A percentile compares a stretch with the other conserved stretches of the same genome.
phyloP scores from a whole-genome alignment of 30 jellyfish, hydroid and myxozoan genomes.

The Catostylus mosaicus region DNA sequence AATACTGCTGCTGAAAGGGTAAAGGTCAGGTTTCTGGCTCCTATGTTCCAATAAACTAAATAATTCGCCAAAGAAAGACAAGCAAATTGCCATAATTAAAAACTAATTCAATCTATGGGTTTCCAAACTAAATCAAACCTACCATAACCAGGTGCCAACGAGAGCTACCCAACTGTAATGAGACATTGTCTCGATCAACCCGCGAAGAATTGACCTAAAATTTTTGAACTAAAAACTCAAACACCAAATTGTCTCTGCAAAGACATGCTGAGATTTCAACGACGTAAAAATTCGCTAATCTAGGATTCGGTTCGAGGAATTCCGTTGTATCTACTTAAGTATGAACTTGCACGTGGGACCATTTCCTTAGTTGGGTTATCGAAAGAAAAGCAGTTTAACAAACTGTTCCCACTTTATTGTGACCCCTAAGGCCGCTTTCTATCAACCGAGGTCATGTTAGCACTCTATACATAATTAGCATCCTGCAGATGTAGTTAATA shows the following conservation, averaged over 20 bases:
- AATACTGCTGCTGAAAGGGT: too few species aligned
- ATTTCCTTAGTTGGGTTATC: not conserved
- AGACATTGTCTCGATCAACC: not conserved
- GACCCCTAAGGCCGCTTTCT: not conserved
- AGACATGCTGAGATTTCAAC: not conserved
- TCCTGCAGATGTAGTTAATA: slow-evolving; percentile 15
- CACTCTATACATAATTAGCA: slow-evolving; percentile 5
- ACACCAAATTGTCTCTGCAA: slow-evolving; percentile 5
- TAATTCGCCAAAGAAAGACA: not conserved
- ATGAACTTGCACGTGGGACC: not conserved
- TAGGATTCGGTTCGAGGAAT: too few species aligned
- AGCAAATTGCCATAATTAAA: not conserved
- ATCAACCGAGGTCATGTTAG: slow-evolving; percentile 8
- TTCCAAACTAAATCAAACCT: not conserved
- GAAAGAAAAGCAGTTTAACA: not conserved
- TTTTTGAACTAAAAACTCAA: not conserved
- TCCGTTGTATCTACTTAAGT: not conserved
- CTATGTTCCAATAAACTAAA: not conserved
- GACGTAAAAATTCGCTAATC: slow-evolving; percentile 23
- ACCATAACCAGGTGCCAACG: not conserved
- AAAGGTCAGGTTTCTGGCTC: too few species aligned
- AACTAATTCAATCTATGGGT: not conserved
- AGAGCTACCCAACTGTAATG: not conserved
- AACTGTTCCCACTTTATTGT: not conserved
- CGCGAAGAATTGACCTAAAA: slow-evolving; percentile 1